Base-by-base conservation (phyloP, 2,888 invertebrate species). In the Taphrorychus bicolor region DNA sequence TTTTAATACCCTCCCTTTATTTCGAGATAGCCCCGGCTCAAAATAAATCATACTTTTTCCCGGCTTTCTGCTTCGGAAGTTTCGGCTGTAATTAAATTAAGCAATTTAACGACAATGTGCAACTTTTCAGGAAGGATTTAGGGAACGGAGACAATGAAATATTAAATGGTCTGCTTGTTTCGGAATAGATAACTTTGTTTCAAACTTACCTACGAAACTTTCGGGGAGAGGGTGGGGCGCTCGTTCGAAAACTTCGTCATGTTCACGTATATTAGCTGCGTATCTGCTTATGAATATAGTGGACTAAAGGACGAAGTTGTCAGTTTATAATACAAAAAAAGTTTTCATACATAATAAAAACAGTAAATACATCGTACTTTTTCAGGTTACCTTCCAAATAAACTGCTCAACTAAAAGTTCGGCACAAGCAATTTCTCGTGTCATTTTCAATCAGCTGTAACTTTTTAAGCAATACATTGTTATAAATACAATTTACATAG, bases 91-190 rank as follows among this genome's bases (percentile, higher is more conserved):
- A 73, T 72, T 73, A 71, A 73, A 73, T 73, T 72, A 73, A 73
- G 70, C 70, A 71, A 72, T 73, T 71, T 70, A 70, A 70, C 67
- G 72, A 72, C 70, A 73, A 70, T 70, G 70, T 71, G 66, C 69
- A 71, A 71, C 69, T 72, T 71, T 71, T 70, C 60, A 63, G 61
- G 61, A 70, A 70, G 68, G 68, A 69, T 60, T 67, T 66, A 65
- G 59, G 69, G 19, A 61, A 61, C 52, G 57, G 70, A 72, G 69
- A 72, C 73, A 71, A 72, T 71, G 61, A 72, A 73, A 73, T 73
- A 71, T 71, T 72, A 72, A 73, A 73, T 70, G 72, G 71, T 69
- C 69, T 72, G 69, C 70, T 71, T 73, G 69, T 72, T 72, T 64
- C 69, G 49, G 45, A 52, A 58, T 19, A 57, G 54, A 19, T 21